Evolutionary conservation across 2,113 vertebrate species (phyloP), one percentile per base, ranked within the genome.

Genomic region (Salvelinus sp.): DNA sequence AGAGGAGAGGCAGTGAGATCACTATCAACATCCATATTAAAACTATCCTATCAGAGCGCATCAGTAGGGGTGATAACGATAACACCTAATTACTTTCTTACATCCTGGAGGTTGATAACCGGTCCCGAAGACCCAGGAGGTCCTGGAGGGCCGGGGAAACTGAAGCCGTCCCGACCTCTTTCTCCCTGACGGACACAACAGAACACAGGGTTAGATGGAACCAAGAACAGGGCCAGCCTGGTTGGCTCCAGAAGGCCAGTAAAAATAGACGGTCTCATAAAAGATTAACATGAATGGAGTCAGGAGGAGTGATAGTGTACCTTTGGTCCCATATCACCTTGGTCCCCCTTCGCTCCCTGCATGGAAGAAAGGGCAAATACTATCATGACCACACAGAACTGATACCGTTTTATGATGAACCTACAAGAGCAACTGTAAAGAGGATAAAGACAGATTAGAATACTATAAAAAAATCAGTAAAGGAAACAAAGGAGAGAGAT

Each of bases 321-420:
- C 97, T 94, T 96, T 77, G 83, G 88, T 84, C 97, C 97, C 70
- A 58, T 84, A 44, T 95, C 94, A 72, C 97, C 97, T n/a, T 90
- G 95, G 63, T 87, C 91, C 63, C 97, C 97, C 83, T 93, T 95
- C 50, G 77, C 83, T 69, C 97, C 96, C 97, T 99, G 87, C 22
- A 75, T 47, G 25, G 25, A 78, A 30, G 7, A 77, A 78, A 64
- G 0, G 48, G 66, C 13, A 66, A 38, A 2, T 23, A 62, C 13
- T 48, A 25, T 28, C 6, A 44, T 48, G 30, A n/a, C 44, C 64
- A 64, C 18, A 73, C 4, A 44, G 38, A 44, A 44, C 38, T 44
- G 38, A 44, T 9, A 20, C 20, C 23, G 16, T 69, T 69, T 9
- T 18, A 18, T 9, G n/a, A 69, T 16, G 20, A n/a, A 69, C 38